Base-by-base conservation (phyloP, 2,888 invertebrate species). In the Nipponacmea schrenckii region DNA sequence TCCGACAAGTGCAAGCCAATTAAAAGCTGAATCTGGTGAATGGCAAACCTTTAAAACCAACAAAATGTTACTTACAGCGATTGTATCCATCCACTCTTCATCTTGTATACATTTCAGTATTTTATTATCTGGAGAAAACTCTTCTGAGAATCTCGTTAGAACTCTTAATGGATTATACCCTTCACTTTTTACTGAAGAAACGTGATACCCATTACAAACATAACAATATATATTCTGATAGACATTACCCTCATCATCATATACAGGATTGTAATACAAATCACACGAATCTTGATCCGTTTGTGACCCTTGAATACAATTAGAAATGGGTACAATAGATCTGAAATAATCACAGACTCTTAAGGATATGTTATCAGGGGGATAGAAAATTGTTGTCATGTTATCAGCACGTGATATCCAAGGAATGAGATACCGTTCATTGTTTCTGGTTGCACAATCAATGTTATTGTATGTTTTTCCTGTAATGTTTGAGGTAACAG, bases 221-320 rank as follows among this genome's bases (percentile, higher is more conserved):
- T 62, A 70, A 68, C 78, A 78, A 65, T 74, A 76, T 20, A 75
- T 66, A 62, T 78, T 78, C 64, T 71, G 74, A 62, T 69, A 78
- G 39, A 68, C 68, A 1, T 64, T 24, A 24, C 44, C 48, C 14
- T 31, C 17, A 0, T 64, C 50, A 7, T 20, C 27, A 17, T 66
- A 31, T 50, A 69, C 64, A 14, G 44, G 20, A 24, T 24, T 10
- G 44, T 64, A 15, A 24, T 39, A 56, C 12, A 7, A 12, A 12
- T 56, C 14, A 56, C 56, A 56, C 20, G 8, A 20, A 8, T 56
- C 56, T 56, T 56, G n/a, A 56, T 12, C 3, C 20, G 20, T 20
- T 56, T 20, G 56, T 12, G n/a, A 20, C 12, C 56, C 56, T 56
- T 20, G 20, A 50, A 62, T 63, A 56, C 74, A 74, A 44, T 15